phyloP scores from a whole-genome alignment of 2,888 invertebrate species.

The Polymixis lichenea region DNA sequence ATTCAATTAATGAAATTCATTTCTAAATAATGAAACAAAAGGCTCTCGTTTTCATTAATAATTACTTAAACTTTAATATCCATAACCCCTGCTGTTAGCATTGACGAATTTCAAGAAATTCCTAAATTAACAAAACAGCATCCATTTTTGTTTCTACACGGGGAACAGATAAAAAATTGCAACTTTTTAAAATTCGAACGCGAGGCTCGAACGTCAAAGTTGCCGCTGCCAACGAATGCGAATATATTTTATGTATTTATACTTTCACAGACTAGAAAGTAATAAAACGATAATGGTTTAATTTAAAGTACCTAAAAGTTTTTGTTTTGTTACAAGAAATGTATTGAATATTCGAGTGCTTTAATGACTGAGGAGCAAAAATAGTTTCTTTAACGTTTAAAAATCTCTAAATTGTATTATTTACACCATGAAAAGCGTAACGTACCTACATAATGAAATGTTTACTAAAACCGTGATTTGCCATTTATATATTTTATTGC shows the following conservation, averaged over 20 bases:
- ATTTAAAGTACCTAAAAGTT: constrained; percentile 47
- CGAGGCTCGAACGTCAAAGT: constrained; percentile 68
- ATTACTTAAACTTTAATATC: constrained; percentile 18
- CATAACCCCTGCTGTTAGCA: constrained; percentile 52
- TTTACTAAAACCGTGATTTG: neutral
- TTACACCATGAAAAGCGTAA: neutral
- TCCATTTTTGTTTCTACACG: constrained; percentile 46
- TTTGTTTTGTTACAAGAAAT: constrained; percentile 26
- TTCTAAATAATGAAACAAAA: constrained; percentile 10
- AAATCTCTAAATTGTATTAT: neutral
- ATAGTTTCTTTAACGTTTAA: neutral
- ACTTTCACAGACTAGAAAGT: constrained; percentile 54
- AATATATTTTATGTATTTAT: constrained; percentile 66
- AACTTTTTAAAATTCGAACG: constrained; percentile 71
- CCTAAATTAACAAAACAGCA: constrained; percentile 48
- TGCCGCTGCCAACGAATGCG: constrained; percentile 66
- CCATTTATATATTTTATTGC: neutral
- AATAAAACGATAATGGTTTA: constrained; percentile 46
- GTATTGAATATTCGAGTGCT: constrained; percentile 5
- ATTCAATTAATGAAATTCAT: constrained; percentile 25
- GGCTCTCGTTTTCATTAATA: constrained; percentile 37
- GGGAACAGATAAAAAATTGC: constrained; percentile 64
- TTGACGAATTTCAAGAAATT: constrained; percentile 49
- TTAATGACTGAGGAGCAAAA: neutral
- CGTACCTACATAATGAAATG: rapidly evolving